phyloP scores from a whole-genome alignment of 2,888 invertebrate genomes.

The Melanotus villosus region DNA sequence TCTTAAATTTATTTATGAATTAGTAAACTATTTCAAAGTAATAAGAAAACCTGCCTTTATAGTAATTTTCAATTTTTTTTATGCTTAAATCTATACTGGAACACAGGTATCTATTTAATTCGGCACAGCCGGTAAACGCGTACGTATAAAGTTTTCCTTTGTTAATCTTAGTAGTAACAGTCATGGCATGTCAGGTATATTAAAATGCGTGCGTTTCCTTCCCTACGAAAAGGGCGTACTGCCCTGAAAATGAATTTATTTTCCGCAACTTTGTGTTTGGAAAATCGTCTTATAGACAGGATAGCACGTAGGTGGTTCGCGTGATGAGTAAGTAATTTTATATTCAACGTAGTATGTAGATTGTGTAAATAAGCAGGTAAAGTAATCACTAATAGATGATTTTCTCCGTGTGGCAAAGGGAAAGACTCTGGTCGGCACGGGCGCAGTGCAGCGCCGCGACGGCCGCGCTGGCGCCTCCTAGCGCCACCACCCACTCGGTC shows the following conservation, averaged over 20 bases:
- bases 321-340: constrained; percentile 42
- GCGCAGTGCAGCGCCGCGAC: constrained; percentile 64
- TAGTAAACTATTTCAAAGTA: too few relatives aligned
- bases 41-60: too few relatives aligned
- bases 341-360: constrained; percentile 38
- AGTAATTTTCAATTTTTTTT: too few relatives aligned
- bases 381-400: constrained; percentile 44
- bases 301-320: constrained; percentile 31
- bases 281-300: neutral
- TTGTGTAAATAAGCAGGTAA: constrained; percentile 44
- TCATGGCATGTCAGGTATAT: too few relatives aligned
- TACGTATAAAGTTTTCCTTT: too few relatives aligned
- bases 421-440: constrained; percentile 52
- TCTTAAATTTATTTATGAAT: too few relatives aligned
- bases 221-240: neutral
- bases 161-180: neutral
- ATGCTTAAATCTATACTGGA: too few relatives aligned
- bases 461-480: constrained; percentile 65
- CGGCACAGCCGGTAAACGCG: too few relatives aligned
- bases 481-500: constrained; percentile 61
- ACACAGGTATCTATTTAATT: too few relatives aligned
- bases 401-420: constrained; percentile 43
- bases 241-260: neutral
- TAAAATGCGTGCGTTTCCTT: too few relatives aligned
- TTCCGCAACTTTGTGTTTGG: neutral